Conservation (phyloP, 1,140 invertebrate species). For the Copidosoma floridanum region DNA sequence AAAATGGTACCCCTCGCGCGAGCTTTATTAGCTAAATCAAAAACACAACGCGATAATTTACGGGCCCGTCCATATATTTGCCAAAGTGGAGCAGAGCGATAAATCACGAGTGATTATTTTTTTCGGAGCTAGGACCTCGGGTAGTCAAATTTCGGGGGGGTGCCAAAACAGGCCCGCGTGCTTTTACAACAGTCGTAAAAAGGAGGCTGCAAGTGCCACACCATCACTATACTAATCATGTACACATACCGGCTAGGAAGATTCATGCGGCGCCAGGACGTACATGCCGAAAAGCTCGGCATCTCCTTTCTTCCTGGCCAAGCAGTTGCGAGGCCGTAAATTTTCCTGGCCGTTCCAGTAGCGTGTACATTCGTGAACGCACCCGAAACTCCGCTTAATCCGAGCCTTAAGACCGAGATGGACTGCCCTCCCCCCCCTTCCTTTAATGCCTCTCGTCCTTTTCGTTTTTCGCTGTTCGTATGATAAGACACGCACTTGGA, state of each 20-base stretch:
- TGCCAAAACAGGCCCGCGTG: background rate
- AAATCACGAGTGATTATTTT: too few species aligned
- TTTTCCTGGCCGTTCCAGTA: background rate
- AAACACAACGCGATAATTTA: too few species aligned
- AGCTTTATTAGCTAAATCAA: too few species aligned
- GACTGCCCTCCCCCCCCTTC: background rate
- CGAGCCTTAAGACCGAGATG: background rate
- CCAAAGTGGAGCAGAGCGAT: too few species aligned
- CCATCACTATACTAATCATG: constrained; percentile 4
- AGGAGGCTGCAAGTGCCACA: too few species aligned
- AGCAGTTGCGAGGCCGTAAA: constrained; percentile 2
- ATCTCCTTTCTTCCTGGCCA: background rate
- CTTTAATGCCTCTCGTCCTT: too few species aligned
- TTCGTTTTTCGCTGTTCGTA: too few species aligned
- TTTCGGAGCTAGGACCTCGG: too few species aligned
- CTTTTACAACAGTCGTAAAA: background rate
- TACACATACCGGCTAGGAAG: background rate
- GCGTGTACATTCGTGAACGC: background rate
- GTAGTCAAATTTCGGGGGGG: too few species aligned
- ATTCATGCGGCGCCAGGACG: background rate
- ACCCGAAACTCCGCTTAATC: constrained; percentile 3
- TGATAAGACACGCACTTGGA: too few species aligned
- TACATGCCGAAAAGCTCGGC: constrained; percentile 8
- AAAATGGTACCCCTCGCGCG: too few species aligned
- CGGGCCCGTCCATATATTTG: too few species aligned